These are phyloP conservation scores for Steinernema hermaphroditum DNA, from an alignment of 2,888 invertebrate genomes.

Conservation along the genomic window DNA sequence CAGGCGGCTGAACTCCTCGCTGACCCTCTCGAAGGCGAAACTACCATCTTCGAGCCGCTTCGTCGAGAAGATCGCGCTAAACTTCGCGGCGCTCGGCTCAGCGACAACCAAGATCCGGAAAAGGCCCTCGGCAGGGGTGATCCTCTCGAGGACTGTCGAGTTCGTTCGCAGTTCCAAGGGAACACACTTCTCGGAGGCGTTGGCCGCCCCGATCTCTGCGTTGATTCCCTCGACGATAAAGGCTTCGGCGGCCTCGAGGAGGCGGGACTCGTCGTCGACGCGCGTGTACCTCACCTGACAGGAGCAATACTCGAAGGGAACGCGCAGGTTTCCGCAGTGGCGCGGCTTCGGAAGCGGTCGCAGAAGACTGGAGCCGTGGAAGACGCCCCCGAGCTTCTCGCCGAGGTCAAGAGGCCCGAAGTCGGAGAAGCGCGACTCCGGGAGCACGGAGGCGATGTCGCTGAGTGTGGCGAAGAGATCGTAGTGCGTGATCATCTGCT, in stretches of 20 bases:
- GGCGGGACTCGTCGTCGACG: neutral
- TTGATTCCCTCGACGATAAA: neutral
- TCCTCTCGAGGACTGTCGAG: neutral
- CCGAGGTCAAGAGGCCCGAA: conserved; percentile 30
- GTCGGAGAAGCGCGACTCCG: conserved; percentile 33
- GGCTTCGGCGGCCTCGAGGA: neutral
- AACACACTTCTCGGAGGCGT: conserved; percentile 1
- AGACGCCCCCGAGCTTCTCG: conserved; percentile 21
- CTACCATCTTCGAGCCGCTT: neutral
- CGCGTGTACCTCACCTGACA: conserved; percentile 39
- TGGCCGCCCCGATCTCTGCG: neutral
- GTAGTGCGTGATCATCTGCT: conserved; percentile 46
- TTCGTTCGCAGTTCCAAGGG: neutral
- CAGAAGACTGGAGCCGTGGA: conserved; percentile 46
- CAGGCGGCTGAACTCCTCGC: conserved; percentile 6
- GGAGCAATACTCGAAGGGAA: conserved; percentile 48
- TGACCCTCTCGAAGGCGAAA: neutral
- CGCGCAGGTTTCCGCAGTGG: conserved; percentile 42
- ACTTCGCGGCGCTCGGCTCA: neutral
- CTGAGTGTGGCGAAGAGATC: conserved; percentile 48
- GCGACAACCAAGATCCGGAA: neutral
- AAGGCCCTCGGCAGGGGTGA: neutral
- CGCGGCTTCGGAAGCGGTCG: conserved; percentile 41
- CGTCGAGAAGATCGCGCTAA: neutral
- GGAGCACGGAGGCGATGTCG: conserved; percentile 46